phyloP scores from a whole-genome alignment of 2,113 vertebrate genomes.

The Caranx melampygus region DNA sequence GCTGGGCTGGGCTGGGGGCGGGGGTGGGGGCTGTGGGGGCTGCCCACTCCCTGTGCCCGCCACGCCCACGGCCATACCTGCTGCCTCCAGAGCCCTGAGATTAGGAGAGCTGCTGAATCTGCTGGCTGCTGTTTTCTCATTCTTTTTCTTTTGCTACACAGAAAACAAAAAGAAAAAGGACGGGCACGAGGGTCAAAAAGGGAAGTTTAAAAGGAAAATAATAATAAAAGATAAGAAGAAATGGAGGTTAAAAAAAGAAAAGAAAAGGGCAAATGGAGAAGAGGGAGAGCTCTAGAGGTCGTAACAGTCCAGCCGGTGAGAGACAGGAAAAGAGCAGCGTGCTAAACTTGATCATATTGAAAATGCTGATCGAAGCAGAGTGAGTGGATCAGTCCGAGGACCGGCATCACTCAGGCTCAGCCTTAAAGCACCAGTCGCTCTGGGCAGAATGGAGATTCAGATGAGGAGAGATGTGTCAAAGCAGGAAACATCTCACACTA shows the following conservation, averaged over 20 bases:
- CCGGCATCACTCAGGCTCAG: conserved; percentile 49
- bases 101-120: conserved; percentile 98
- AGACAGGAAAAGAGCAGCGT: conserved; percentile 55
- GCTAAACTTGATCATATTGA: conserved; percentile 42
- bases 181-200: conserved; percentile 73
- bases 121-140: conserved; percentile 93
- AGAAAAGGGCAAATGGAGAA: conserved; percentile 41
- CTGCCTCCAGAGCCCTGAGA: conserved; percentile 95
- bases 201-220: conserved; percentile 68
- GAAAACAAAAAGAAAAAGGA: conserved; percentile 76
- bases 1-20: conserved; percentile 88
- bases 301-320: conserved; percentile 41
- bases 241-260: conserved; percentile 15
- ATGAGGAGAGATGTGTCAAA: conserved; percentile 68
- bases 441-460: conserved; percentile 66
- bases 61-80: conserved; percentile 85
- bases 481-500: conserved; percentile 69
- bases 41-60: conserved; percentile 86
- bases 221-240: conserved; percentile 48
- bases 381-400: conserved; percentile 57
- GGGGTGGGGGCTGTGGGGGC: conserved; percentile 89
- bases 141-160: conserved; percentile 99
- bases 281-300: conserved; percentile 51
- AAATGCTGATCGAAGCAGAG: conserved; percentile 38
- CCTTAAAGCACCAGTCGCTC: conserved; percentile 65